Percentiles rank a stretch among this genome's conserved stretches.
phyloP scores from a whole-genome alignment of 2,888 invertebrate genomes.

The Protophormia terraenovae region DNA sequence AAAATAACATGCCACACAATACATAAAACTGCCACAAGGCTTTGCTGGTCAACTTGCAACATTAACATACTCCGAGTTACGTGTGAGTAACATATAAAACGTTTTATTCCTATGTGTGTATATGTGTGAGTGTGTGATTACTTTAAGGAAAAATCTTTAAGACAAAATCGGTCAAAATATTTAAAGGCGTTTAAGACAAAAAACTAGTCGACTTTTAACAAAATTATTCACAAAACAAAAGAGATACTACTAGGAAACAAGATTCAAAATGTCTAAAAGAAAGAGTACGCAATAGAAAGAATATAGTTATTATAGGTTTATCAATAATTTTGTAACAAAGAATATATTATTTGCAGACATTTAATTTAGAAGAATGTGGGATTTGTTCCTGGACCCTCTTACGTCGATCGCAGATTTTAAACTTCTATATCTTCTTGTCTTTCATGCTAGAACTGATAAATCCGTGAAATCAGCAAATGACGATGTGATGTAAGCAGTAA shows the following conservation, averaged over 20 bases:
- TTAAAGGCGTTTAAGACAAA: slow-evolving; percentile 64
- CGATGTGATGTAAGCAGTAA: too few relatives aligned
- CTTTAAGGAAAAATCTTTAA: slow-evolving; percentile 25
- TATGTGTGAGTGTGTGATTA: slow-evolving; percentile 5
- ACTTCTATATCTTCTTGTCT: too few relatives aligned
- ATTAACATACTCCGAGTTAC: slow-evolving; percentile 52
- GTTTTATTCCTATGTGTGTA: neutral
- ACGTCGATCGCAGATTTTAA: too few relatives aligned
- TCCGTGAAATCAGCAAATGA: too few relatives aligned
- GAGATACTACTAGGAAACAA: neutral
- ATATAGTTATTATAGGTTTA: neutral
- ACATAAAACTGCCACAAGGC: slow-evolving; percentile 66
- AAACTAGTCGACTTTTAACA: slow-evolving; percentile 46
- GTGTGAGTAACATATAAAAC: slow-evolving; percentile 40
- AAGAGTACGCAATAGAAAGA: slow-evolving; percentile 40
- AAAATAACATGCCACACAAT: slow-evolving; percentile 68
- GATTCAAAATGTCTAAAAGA: slow-evolving; percentile 11
- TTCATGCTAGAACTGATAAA: too few relatives aligned
- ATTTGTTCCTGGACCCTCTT: too few relatives aligned
- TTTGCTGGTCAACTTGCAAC: slow-evolving; percentile 51
- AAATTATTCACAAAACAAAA: slow-evolving; percentile 52
- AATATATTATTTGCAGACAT: neutral
- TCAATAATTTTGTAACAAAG: neutral
- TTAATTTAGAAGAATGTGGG: too few relatives aligned
- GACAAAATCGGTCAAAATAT: slow-evolving; percentile 66